Evolutionary conservation across 1,140 invertebrate species (phyloP), one percentile per base, ranked within the genome.

Genomic region (Pseudobourletiella spinata): DNA sequence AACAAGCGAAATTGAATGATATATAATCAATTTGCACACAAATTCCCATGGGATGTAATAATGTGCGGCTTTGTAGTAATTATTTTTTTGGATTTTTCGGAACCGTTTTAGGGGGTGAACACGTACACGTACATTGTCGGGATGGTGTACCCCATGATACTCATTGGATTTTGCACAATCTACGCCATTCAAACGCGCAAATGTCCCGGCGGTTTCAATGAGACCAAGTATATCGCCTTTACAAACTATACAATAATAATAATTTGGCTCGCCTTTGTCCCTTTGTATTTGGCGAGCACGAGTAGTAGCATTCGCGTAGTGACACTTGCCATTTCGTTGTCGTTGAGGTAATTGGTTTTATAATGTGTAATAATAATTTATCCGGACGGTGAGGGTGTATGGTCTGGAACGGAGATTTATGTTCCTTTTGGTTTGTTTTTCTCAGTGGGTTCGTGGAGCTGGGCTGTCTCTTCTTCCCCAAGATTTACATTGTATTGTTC

Each of bases 141-240:
- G 0, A 73, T 82, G 15, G 72, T 81, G 20, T 83, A 82, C 63
- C 81, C 81, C 2, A 76, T 81, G 24, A 59, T 82, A n/a, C 72
- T 83, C 3, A 80, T 79, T 71, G 76, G 76, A 2, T 72, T 77
- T 48, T 88, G 85, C 73, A 88, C 85, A 1, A 77, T 86, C 22
- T 88, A 87, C 72, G 86, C 86, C 25, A 79, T 88, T 63, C 86
- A 86, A 73, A 88, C 86, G 3, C 70, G 83, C 32, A 86, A 86
- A 72, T 86, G 86, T 70, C 86, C 86, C 2, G 86, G 84, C 66
- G 86, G 86, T 48, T 88, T 88, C 73, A 88, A 88, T 74, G 84
- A 85, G 72, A 82, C 85, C 0, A 80, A 84, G 29, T 84, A 84
- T 67, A 85, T 87, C 65, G 86, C 83, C 24, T 87, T 87, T 72